Conservation (phyloP, 2,113 vertebrate genomes). For the Calidris pygmaea region DNA sequence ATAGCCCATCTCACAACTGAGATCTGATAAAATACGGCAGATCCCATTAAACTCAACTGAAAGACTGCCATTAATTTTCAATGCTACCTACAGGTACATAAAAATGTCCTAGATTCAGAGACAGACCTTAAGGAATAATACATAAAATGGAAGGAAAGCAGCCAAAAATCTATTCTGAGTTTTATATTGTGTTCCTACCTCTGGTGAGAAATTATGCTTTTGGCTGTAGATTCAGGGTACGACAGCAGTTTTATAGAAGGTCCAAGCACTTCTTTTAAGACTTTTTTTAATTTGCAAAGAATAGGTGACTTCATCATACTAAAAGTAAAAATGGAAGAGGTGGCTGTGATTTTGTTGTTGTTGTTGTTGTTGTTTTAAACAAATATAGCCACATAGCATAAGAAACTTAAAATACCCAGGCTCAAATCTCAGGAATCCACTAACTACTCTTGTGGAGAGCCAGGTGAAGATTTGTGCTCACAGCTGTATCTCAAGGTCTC, state of each 20-base stretch:
- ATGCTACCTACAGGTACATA: slow-evolving; percentile 24
- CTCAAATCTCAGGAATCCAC: background rate
- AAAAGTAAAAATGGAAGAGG: background rate
- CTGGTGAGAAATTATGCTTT: background rate
- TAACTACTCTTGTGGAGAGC: background rate
- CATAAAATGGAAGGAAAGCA: slow-evolving; percentile 21
- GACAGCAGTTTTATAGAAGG: background rate
- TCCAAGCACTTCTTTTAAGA: background rate
- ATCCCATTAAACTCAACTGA: slow-evolving; percentile 9
- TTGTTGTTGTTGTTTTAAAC: background rate
- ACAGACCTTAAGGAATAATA: slow-evolving; percentile 35
- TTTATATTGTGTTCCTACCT: background rate
- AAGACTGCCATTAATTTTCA: slow-evolving; percentile 34
- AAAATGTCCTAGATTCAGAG: slow-evolving; percentile 36
- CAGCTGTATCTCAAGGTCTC: background rate
- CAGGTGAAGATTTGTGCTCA: background rate
- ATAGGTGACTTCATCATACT: background rate
- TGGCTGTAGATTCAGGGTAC: background rate
- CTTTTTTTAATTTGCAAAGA: background rate
- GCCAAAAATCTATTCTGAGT: slow-evolving; percentile 14
- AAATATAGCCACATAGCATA: background rate
- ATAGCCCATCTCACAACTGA: background rate
- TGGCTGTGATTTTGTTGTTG: background rate
- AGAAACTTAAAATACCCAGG: background rate
- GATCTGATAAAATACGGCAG: slow-evolving; percentile 11